Evolutionary conservation across 2,888 invertebrate species (phyloP).

Genomic region (Tiphia femorata): DNA sequence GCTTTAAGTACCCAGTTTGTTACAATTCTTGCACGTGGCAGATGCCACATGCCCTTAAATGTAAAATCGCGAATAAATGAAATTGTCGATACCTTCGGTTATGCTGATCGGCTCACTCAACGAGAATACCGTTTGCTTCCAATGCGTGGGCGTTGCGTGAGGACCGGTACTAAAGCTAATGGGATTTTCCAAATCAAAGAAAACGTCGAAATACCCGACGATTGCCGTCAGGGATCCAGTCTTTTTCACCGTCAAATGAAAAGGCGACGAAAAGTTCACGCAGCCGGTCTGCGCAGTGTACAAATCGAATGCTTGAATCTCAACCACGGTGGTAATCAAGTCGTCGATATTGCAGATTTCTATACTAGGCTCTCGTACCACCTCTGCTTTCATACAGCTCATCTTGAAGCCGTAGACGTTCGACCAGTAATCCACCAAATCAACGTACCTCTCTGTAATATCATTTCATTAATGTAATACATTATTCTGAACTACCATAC

Average conservation of each 20-base stretch:
- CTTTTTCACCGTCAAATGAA: slow-evolving; percentile 75
- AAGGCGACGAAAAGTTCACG: slow-evolving; percentile 80
- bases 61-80: no score
- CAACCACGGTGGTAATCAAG: slow-evolving; percentile 59
- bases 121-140: slow-evolving; percentile 95
- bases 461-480: neutral
- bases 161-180: slow-evolving; percentile 87
- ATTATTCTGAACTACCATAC: neutral
- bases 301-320: slow-evolving; percentile 75
- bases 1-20: no score
- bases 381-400: slow-evolving; percentile 89
- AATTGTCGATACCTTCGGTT: slow-evolving; percentile 79
- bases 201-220: slow-evolving; percentile 92
- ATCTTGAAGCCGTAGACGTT: slow-evolving; percentile 95
- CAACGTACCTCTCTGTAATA: slow-evolving; percentile 76
- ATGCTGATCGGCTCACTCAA: slow-evolving; percentile 81
- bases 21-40: no score
- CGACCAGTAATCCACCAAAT: slow-evolving; percentile 88
- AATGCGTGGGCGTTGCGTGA: slow-evolving; percentile 82
- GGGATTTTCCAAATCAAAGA: slow-evolving; percentile 80
- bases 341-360: slow-evolving; percentile 70
- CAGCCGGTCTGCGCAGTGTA: slow-evolving; percentile 79
- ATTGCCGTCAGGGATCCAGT: slow-evolving; percentile 83
- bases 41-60: no score
- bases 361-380: slow-evolving; percentile 82